These are phyloP conservation scores for Clanis bilineata DNA, from an alignment of 2,888 invertebrate genomes.

Conservation along the genomic window DNA sequence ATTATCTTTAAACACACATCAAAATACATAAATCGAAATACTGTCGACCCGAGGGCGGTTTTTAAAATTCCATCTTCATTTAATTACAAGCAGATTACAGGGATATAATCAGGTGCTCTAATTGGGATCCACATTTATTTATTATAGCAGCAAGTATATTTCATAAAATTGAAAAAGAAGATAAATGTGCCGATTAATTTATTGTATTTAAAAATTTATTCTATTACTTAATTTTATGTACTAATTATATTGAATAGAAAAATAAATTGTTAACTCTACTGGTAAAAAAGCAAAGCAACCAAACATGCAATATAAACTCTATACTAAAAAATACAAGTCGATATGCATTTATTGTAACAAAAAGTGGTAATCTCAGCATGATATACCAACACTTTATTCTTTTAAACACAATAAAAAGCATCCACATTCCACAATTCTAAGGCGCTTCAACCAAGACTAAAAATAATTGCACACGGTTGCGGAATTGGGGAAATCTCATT, in stretches of 20 bases:
- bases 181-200: too few relatives aligned
- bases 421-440: background rate
- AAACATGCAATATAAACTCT: too few relatives aligned
- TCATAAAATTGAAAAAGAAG: background rate
- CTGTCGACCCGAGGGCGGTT: background rate
- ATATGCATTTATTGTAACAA: too few relatives aligned
- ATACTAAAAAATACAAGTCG: too few relatives aligned
- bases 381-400: too few relatives aligned
- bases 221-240: background rate
- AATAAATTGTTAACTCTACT: too few relatives aligned
- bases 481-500: conserved; percentile 5
- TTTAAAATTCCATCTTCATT: conserved; percentile 14
- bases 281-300: too few relatives aligned
- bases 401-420: background rate
- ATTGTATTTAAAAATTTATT: too few relatives aligned
- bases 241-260: too few relatives aligned
- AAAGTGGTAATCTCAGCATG: too few relatives aligned
- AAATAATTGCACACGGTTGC: background rate
- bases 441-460: background rate
- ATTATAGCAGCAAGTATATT: background rate
- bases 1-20: conserved; percentile 4
- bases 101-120: background rate
- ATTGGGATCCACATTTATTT: background rate
- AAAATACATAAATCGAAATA: conserved; percentile 14
- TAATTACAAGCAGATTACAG: conserved; percentile 2